These are phyloP conservation scores for Antechinus flavipes DNA, from an alignment of 2,113 vertebrate species.

Conservation along the genomic window DNA sequence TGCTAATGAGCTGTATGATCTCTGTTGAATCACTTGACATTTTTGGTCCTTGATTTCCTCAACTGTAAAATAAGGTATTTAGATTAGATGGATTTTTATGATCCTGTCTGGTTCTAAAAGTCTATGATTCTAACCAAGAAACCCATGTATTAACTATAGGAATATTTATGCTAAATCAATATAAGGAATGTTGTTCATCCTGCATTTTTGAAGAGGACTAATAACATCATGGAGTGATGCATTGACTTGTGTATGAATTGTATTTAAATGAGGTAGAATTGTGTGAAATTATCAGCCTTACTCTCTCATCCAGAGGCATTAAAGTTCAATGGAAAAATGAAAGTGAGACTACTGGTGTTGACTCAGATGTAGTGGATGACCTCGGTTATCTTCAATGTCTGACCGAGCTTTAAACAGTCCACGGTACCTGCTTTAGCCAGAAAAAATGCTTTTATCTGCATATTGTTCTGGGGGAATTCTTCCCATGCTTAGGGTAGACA, in stretches of 20 bases:
- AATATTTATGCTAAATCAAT: neutral
- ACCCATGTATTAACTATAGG: neutral
- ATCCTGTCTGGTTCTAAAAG: neutral
- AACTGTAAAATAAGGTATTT: neutral
- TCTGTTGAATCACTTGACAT: neutral
- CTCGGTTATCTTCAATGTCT: no score
- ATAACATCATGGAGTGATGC: neutral
- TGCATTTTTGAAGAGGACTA: neutral
- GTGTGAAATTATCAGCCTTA: neutral
- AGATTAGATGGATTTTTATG: neutral
- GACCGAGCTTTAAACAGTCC: neutral
- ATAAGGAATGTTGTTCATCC: neutral
- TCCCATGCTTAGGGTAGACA: neutral
- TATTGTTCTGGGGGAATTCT: neutral
- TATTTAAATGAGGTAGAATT: neutral
- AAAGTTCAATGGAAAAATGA: neutral
- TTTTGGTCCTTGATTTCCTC: neutral
- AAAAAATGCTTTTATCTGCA: neutral
- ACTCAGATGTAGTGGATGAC: neutral
- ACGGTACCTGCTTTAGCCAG: neutral
- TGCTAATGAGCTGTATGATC: neutral
- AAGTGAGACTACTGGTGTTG: neutral
- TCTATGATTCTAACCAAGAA: neutral
- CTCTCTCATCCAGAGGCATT: no score
- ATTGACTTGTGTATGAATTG: neutral